phyloP scores from a whole-genome alignment of 1,140 invertebrate species.

The Panagrolaimus sp. region DNA sequence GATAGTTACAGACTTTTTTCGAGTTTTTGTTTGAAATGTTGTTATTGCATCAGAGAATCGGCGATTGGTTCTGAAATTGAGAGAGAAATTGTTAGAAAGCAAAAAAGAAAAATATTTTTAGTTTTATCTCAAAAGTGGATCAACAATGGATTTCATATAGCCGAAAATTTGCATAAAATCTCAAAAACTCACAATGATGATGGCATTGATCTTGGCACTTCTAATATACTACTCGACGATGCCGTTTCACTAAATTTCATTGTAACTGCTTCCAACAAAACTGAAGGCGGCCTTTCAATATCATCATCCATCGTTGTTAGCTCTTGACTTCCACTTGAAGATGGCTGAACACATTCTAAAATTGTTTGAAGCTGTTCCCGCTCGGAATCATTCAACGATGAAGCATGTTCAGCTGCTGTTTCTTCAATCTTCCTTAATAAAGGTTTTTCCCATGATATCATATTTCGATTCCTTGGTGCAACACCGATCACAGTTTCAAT shows the following conservation, averaged over 20 bases:
- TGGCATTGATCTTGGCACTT: conserved; percentile 25
- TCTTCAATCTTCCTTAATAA: conserved; percentile 56
- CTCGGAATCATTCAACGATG: conserved; percentile 53
- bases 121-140: no score
- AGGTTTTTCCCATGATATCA: conserved; percentile 58
- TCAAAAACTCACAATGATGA: background rate
- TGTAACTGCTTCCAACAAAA: conserved; percentile 54
- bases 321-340: conserved; percentile 45
- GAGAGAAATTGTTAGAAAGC: background rate
- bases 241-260: conserved; percentile 23
- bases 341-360: conserved; percentile 50
- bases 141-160: no score
- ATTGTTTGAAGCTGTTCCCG: conserved; percentile 56
- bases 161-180: no score
- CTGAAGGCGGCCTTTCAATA: conserved; percentile 49
- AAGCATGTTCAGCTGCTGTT: conserved; percentile 55
- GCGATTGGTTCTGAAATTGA: conserved; percentile 36
- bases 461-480: conserved; percentile 55
- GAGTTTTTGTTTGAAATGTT: conserved; percentile 20
- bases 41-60: conserved; percentile 49
- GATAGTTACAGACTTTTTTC: conserved; percentile 27
- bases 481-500: conserved; percentile 56
- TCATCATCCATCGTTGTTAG: conserved; percentile 44
- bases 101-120: no score
- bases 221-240: conserved; percentile 12